Conservation (phyloP, 2,113 vertebrate genomes). For the Calidris pygmaea region DNA sequence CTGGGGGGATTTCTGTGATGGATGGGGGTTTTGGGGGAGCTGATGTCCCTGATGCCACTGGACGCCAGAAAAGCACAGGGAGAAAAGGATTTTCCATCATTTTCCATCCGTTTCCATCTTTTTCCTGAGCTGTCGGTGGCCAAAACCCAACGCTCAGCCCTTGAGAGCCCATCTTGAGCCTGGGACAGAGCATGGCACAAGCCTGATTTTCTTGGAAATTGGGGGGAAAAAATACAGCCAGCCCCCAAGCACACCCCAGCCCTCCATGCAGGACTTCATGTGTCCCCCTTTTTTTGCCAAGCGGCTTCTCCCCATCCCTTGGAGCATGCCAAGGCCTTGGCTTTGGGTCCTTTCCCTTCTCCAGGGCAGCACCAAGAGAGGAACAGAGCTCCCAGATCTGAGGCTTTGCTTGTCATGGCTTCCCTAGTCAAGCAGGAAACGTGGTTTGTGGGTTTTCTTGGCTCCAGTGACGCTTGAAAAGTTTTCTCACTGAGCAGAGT, state of each 20-base stretch:
- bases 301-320: background rate
- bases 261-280: background rate
- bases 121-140: background rate
- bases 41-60: no score
- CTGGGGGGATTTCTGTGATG: background rate
- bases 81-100: background rate
- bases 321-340: background rate
- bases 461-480: no score
- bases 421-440: no score
- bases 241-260: background rate
- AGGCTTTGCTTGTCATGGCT: background rate
- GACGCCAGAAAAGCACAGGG: background rate
- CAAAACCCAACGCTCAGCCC: background rate
- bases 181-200: background rate
- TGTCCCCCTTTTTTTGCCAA: no score
- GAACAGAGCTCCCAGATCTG: background rate
- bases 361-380: background rate
- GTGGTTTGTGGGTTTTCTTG: background rate
- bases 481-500: no score
- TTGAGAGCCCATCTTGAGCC: background rate
- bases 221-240: no score
- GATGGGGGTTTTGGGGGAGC: background rate
- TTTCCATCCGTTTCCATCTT: background rate
- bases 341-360: background rate
- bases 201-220: background rate